Percentiles rank a stretch among this genome's conserved stretches.
Conservation (phyloP, 2,797 vertebrate species). For the Schizopygopsis pylzovi region DNA sequence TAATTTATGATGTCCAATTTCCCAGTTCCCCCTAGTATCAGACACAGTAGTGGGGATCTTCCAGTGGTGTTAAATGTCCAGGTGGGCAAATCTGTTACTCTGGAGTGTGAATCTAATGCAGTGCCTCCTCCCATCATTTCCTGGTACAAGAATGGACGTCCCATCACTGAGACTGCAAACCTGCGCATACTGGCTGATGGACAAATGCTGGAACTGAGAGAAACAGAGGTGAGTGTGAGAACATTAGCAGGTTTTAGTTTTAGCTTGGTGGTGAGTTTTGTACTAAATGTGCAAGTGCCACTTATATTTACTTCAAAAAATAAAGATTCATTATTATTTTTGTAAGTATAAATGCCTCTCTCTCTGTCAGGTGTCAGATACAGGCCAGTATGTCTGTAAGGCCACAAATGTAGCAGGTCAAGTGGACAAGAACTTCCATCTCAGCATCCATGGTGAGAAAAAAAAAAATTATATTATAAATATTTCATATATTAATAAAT, state of each 20-base stretch:
- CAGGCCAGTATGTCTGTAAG: conserved; percentile 94
- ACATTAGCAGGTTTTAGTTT: background rate
- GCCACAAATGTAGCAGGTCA: conserved; percentile 92
- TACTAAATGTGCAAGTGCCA: background rate
- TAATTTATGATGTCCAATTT: background rate
- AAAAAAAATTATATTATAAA: background rate
- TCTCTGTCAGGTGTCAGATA: conserved; percentile 87
- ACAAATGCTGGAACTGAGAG: conserved; percentile 82
- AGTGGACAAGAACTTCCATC: conserved; percentile 95
- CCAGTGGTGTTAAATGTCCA: conserved; percentile 83
- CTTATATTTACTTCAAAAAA: background rate
- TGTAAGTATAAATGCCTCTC: background rate
- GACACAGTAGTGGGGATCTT: conserved; percentile 80
- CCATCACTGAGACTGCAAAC: conserved; percentile 79
- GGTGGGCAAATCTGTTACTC: conserved; percentile 76
- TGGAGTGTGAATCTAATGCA: conserved; percentile 92
- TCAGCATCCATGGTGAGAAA: conserved; percentile 90
- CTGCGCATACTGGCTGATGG: conserved; percentile 78
- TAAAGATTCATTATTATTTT: background rate
- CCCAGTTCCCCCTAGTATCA: conserved; percentile 93
- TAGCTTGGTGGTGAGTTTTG: background rate
- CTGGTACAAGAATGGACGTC: conserved; percentile 92
- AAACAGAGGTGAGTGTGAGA: conserved; percentile 83
- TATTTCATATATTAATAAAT: background rate
- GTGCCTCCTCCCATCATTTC: conserved; percentile 89